Conservation (phyloP, 2,797 vertebrate genomes). For the Pseudopleuronectes americanus region DNA sequence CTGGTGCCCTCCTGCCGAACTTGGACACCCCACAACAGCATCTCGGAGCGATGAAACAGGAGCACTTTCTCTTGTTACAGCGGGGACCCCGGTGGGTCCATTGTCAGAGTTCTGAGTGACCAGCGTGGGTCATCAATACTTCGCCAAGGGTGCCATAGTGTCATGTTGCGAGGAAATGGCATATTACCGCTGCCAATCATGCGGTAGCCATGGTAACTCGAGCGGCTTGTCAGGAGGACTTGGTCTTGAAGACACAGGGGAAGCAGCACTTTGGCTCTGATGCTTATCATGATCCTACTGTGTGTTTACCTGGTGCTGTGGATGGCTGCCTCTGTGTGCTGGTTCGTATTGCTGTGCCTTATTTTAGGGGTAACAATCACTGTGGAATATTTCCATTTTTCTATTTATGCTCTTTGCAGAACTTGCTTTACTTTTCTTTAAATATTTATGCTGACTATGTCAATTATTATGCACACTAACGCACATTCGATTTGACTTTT, state of each 20-base stretch:
- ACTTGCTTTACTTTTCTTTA: too few species aligned
- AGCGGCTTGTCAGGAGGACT: conserved; percentile 42
- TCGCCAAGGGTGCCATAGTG: conserved; percentile 61
- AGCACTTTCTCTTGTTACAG: conserved; percentile 71
- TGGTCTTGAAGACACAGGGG: conserved; percentile 26
- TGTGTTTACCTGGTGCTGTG: conserved; percentile 19
- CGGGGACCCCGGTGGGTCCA: conserved; percentile 46
- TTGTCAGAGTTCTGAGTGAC: conserved; percentile 69
- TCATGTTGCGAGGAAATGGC: conserved; percentile 76
- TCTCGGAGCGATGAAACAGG: conserved; percentile 61
- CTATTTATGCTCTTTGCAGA: not conserved
- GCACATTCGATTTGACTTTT: conserved; percentile 9
- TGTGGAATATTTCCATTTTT: not conserved
- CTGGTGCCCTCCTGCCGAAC: conserved; percentile 51
- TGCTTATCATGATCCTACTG: conserved; percentile 44
- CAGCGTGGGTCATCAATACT: conserved; percentile 73
- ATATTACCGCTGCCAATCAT: conserved; percentile 72
- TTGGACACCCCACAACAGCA: conserved; percentile 30
- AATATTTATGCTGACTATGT: too few species aligned
- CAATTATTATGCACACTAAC: too few species aligned
- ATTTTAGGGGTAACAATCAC: too few species aligned
- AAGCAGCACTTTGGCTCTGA: conserved; percentile 33
- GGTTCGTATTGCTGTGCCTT: not conserved
- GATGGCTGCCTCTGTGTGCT: not conserved
- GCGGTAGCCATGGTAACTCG: conserved; percentile 43